These are phyloP conservation scores for Phyllotis vaccarum DNA, from an alignment of 2,797 vertebrate genomes.

Conservation along the genomic window DNA sequence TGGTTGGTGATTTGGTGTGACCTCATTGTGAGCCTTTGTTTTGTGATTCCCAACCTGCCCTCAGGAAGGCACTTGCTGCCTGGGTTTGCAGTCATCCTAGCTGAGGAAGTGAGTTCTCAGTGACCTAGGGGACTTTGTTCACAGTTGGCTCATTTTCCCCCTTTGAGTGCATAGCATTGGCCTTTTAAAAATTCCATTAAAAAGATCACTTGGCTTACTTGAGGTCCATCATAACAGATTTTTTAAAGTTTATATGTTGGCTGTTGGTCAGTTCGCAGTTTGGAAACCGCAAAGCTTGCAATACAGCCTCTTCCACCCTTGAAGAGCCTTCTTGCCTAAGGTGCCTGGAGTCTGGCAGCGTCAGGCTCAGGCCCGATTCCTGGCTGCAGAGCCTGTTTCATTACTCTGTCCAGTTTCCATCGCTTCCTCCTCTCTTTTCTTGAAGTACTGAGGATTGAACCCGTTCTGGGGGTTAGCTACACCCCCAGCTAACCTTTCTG, in stretches of 20 bases:
- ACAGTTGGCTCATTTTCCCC: conserved; percentile 62
- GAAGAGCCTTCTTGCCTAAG: conserved; percentile 65
- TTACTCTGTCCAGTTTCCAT: not conserved
- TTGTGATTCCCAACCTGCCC: not conserved
- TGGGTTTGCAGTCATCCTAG: conserved; percentile 36
- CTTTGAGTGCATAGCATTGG: not conserved
- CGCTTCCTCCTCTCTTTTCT: not conserved
- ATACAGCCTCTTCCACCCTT: conserved; percentile 55
- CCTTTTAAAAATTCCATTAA: conserved; percentile 53
- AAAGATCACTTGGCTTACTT: conserved; percentile 73
- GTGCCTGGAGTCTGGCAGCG: not conserved
- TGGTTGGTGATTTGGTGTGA: conserved; percentile 47
- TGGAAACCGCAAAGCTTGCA: conserved; percentile 73
- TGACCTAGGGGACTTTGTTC: conserved; percentile 61
- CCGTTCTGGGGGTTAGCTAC: not conserved
- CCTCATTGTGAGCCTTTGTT: conserved; percentile 61
- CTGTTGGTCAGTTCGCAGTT: conserved; percentile 71
- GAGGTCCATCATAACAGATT: conserved; percentile 68
- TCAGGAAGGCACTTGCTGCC: not conserved
- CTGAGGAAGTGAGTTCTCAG: conserved; percentile 65
- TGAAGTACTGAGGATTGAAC: not conserved
- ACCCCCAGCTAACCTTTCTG: not conserved
- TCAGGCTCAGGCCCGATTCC: not conserved
- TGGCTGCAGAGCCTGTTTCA: not conserved
- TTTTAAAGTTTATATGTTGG: conserved; percentile 67